Evolutionary conservation across 2,888 invertebrate species (phyloP).

Genomic region (Cheilosia variabilis): DNA sequence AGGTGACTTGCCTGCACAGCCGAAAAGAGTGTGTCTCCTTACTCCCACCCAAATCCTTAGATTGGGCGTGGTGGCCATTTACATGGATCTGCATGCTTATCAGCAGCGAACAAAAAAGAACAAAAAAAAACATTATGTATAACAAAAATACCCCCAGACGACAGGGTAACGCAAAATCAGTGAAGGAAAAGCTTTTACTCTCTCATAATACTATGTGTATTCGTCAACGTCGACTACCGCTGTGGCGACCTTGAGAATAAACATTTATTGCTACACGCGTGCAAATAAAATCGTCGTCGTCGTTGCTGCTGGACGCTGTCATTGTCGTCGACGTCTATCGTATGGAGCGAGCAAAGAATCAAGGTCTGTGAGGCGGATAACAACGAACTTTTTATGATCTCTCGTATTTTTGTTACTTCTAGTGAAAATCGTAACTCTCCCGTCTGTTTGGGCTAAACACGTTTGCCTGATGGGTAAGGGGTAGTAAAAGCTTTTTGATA

Average conservation of each 20-base stretch:
- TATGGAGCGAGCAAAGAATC: not conserved
- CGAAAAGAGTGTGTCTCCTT: conserved; percentile 3
- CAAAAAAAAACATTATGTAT: not conserved
- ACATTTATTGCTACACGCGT: conserved; percentile 82
- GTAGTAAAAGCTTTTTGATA: conserved; percentile 42
- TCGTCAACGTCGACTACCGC: conserved; percentile 42
- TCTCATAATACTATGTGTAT: not conserved
- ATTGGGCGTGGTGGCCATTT: conserved; percentile 59
- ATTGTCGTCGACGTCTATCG: conserved; percentile 16
- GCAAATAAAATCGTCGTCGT: conserved; percentile 77
- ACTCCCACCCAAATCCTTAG: conserved; percentile 12
- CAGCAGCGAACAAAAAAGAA: not conserved
- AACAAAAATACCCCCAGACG: not conserved
- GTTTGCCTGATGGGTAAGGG: conserved; percentile 3
- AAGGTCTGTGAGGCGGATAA: conserved; percentile 15
- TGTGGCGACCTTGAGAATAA: conserved; percentile 81
- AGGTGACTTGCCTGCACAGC: not conserved
- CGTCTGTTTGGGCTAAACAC: not conserved
- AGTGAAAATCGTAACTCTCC: not conserved
- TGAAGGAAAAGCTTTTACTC: conserved; percentile 24
- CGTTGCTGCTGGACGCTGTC: conserved; percentile 39
- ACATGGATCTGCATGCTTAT: conserved; percentile 39
- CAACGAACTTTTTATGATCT: not conserved
- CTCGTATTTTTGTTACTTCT: conserved; percentile 6
- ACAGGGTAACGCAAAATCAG: conserved; percentile 38